phyloP scores from a whole-genome alignment of 2,113 vertebrate genomes.

The Neolamprologus tretocephalus region DNA sequence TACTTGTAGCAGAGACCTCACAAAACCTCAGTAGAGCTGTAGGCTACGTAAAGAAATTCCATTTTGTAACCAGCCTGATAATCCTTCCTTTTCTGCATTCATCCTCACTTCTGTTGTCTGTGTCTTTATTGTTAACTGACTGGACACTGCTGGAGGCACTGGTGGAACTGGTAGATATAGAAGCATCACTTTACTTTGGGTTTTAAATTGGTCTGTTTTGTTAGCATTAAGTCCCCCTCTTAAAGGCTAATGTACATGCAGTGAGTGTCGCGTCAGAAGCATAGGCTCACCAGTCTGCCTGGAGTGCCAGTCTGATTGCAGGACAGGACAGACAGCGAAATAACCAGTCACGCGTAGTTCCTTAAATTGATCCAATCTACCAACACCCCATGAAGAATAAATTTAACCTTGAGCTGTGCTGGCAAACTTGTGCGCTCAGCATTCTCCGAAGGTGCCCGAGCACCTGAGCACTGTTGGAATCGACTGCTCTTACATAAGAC shows the following conservation, averaged over 20 bases:
- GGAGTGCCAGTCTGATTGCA: neutral
- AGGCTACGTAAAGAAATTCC: neutral
- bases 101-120: neutral
- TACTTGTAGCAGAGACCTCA: neutral
- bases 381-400: rapidly evolving
- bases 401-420: neutral
- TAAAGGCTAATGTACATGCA: neutral
- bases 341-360: neutral
- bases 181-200: neutral
- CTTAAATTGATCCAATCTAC: neutral
- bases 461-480: neutral
- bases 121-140: neutral
- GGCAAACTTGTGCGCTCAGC: neutral
- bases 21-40: neutral
- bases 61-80: neutral
- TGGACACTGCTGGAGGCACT: neutral
- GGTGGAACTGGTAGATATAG: neutral
- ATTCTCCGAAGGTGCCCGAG: neutral
- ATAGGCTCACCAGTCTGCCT: rapidly evolving
- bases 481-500: neutral
- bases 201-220: neutral
- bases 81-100: neutral
- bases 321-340: neutral
- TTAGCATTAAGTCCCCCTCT: neutral
- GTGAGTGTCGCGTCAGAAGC: neutral